These are phyloP conservation scores for Colaptes auratus DNA, from an alignment of 2,113 vertebrate genomes.

Conservation along the genomic window DNA sequence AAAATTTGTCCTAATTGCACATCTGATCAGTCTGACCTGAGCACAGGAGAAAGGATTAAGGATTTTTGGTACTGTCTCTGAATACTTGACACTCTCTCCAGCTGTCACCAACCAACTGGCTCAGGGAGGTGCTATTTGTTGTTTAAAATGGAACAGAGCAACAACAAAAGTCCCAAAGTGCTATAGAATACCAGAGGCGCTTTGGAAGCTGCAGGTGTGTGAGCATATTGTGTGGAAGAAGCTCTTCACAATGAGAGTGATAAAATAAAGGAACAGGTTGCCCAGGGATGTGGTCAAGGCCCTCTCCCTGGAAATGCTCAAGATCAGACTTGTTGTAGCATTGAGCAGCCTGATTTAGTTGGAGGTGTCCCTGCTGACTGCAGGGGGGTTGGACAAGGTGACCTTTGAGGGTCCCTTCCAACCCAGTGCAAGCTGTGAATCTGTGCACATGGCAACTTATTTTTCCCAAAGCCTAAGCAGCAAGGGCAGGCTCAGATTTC, in stretches of 20 bases:
- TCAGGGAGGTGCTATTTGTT: not conserved
- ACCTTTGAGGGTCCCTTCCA: too few relatives aligned
- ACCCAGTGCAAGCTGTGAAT: too few relatives aligned
- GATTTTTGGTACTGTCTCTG: not conserved
- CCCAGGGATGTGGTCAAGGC: too few relatives aligned
- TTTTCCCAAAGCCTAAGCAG: not conserved
- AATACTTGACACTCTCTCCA: conserved; percentile 4
- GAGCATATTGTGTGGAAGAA: not conserved
- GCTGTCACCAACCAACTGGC: conserved; percentile 3
- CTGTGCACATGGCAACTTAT: not conserved
- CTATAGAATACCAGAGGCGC: conserved; percentile 2
- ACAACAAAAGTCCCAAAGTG: not conserved
- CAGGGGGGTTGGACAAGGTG: too few relatives aligned
- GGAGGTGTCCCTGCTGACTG: too few relatives aligned
- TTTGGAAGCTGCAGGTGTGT: not conserved
- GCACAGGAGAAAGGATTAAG: not conserved
- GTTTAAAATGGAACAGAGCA: not conserved
- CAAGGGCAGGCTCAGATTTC: not conserved
- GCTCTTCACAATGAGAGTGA: too few relatives aligned
- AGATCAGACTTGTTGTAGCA: too few relatives aligned
- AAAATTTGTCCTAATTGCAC: not conserved
- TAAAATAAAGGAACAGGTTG: too few relatives aligned
- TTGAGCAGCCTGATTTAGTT: too few relatives aligned
- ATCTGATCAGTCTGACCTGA: not conserved
- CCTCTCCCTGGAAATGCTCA: too few relatives aligned